Base-by-base conservation (phyloP, 2,888 invertebrate species). In the Chymomyza procnemis region DNA sequence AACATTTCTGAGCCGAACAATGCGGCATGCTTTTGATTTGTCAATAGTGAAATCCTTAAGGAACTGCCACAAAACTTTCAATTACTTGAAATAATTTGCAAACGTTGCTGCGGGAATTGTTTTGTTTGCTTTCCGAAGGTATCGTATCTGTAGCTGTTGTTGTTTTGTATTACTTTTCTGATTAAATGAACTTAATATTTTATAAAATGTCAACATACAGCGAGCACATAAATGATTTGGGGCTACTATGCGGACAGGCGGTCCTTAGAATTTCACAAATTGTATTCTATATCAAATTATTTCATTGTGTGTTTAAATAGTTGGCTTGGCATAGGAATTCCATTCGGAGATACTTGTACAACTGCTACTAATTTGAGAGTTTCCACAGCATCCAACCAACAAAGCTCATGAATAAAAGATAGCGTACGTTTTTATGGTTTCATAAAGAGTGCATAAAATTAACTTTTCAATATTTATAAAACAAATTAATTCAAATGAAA, bases 61-160 rank as follows among this genome's bases (percentile, higher is more conserved):
- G 34, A 41, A 3, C 34, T 41, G 48, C 21, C 9, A 54, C 62
- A 65, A 80, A 76, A 74, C 62, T 81, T 76, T 80, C 74, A 73
- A 80, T 78, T 78, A 73, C 76, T 71, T 84, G 12, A 74, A 71
- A 74, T 76, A 73, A 81, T 84, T 78, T 69, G 76, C 74, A 78
- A 80, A 80, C 78, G 78, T 77, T 69, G 56, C 56, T 67, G 62
- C 71, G 73, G 68, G 68, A 63, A 41, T 41, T 41, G 12, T 41
- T 41, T 41, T 69, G 59, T 63, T 71, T 30, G 46, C 26, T 4
- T 26, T 6, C 8, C 8, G 8, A 0, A 61, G 64, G 61, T 68
- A 30, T 26, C 4, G n/a, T n/a, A 3, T 18, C 48, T 18, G 18
- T 48, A 5, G 6, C 19, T 2, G 18, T 50, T 50, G 50, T 50